Evolutionary conservation across 2,888 invertebrate species (phyloP).

Genomic region (Watsonalla binaria): DNA sequence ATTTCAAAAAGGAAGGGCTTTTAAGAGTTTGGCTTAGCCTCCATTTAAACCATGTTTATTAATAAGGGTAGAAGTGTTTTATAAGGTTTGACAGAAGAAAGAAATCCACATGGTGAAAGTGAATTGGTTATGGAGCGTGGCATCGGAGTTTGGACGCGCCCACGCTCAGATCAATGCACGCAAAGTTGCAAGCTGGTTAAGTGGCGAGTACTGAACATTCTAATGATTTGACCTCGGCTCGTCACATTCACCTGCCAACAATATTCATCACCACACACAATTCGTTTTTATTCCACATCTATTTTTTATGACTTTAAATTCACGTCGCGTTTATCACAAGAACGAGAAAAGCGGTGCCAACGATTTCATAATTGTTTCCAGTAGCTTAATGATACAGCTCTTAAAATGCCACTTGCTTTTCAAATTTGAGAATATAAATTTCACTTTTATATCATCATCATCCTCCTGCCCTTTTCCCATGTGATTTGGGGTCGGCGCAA

Average conservation of each 20-base stretch:
- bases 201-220: slow-evolving; percentile 21
- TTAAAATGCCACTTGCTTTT: neutral
- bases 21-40: too few relatives aligned
- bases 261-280: slow-evolving; percentile 9
- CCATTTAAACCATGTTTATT: too few relatives aligned
- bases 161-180: slow-evolving; percentile 42
- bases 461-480: too few relatives aligned
- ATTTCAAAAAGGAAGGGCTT: too few relatives aligned
- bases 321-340: neutral
- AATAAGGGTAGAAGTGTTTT: too few relatives aligned
- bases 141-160: slow-evolving; percentile 26
- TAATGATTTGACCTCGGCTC: slow-evolving; percentile 42
- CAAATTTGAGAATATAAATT: too few relatives aligned
- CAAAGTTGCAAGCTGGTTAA: slow-evolving; percentile 24
- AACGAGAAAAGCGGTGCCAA: neutral
- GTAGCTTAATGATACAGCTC: neutral
- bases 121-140: slow-evolving; percentile 9
- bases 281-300: neutral
- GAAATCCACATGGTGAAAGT: too few relatives aligned
- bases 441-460: too few relatives aligned
- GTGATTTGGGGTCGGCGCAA: too few relatives aligned
- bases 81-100: too few relatives aligned
- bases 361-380: neutral
- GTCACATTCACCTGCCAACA: slow-evolving; percentile 38
- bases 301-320: neutral